phyloP scores from a whole-genome alignment of 2,888 invertebrate genomes.

The Perizoma flavofasciatum region DNA sequence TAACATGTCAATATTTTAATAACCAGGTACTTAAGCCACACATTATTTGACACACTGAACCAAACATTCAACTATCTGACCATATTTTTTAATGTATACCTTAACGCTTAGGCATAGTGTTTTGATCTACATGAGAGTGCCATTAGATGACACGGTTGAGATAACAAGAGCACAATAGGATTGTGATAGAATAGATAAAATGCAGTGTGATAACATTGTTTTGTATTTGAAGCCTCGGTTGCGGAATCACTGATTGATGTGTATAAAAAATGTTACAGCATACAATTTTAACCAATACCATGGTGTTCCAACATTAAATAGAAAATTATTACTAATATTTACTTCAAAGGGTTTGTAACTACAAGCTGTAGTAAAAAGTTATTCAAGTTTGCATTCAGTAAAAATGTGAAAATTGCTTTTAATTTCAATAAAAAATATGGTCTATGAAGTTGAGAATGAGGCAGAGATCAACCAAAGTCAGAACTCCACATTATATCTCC shows the following conservation, averaged over 20 bases:
- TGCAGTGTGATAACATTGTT: conserved; percentile 22
- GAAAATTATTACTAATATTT: too few species aligned
- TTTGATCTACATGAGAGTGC: conserved; percentile 3
- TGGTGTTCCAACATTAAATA: too few species aligned
- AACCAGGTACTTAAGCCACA: too few species aligned
- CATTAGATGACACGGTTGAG: conserved; percentile 28
- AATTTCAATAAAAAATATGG: too few species aligned
- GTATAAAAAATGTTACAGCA: not conserved
- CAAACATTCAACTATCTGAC: not conserved
- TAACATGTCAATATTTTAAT: not conserved
- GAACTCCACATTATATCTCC: too few species aligned
- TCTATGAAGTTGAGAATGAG: too few species aligned
- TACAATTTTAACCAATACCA: too few species aligned
- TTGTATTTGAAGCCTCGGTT: conserved; percentile 5
- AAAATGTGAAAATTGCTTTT: too few species aligned
- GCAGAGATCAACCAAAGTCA: too few species aligned
- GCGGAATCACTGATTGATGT: not conserved
- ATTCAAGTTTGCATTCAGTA: too few species aligned
- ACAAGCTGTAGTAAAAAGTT: too few species aligned
- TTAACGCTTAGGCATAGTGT: conserved; percentile 6
- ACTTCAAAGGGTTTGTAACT: too few species aligned
- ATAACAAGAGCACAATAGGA: conserved; percentile 32
- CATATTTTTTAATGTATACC: conserved; percentile 10
- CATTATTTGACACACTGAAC: not conserved
- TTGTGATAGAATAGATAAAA: conserved; percentile 24